These are phyloP conservation scores for Riparia riparia DNA, from an alignment of 2,113 vertebrate genomes.

Conservation along the genomic window DNA sequence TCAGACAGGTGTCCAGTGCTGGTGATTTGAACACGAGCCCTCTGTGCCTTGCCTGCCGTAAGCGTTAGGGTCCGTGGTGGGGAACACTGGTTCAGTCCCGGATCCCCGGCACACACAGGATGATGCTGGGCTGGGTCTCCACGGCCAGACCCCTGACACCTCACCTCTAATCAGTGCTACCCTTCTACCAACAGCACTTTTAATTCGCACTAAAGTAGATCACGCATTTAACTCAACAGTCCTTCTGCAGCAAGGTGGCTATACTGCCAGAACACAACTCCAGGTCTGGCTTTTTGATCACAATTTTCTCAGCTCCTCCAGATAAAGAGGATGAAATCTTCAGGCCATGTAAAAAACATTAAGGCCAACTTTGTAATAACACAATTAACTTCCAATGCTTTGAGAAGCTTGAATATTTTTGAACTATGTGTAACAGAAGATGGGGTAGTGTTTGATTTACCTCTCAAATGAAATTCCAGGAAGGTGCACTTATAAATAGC, in stretches of 20 bases:
- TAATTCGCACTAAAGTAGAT: background rate
- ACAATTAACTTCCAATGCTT: background rate
- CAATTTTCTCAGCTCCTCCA: background rate
- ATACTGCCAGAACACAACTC: fast-evolving
- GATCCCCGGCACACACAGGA: background rate
- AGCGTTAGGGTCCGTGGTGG: fast-evolving
- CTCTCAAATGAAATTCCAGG: background rate
- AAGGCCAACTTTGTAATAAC: background rate
- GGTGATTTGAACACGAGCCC: fast-evolving
- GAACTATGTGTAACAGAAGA: background rate
- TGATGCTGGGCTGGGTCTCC: background rate
- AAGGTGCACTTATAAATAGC: background rate
- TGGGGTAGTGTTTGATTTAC: background rate
- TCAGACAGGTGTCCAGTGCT: background rate
- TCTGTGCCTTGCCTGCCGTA: fast-evolving
- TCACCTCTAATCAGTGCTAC: background rate
- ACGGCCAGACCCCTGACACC: background rate
- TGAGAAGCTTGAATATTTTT: background rate
- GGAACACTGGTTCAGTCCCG: fast-evolving
- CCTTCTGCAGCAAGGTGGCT: fast-evolving
- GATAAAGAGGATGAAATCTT: background rate
- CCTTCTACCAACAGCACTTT: background rate
- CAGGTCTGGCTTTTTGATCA: background rate
- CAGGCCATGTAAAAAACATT: background rate
- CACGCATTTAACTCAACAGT: background rate